phyloP scores from a whole-genome alignment of 2,888 invertebrate species.

The Cantharis rufa region DNA sequence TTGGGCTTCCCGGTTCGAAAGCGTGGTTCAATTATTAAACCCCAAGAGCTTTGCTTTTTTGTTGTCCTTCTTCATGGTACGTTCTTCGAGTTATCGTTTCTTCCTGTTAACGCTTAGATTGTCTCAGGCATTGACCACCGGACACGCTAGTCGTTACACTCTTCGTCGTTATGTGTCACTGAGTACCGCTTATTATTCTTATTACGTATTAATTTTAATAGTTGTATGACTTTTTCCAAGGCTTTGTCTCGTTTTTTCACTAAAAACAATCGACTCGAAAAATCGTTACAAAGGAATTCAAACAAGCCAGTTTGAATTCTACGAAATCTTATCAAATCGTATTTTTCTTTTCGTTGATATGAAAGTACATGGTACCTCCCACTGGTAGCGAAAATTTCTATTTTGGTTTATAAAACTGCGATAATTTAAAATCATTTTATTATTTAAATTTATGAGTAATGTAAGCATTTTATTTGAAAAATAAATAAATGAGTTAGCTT shows the following conservation, averaged over 20 bases:
- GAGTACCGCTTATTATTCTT: constrained; percentile 42
- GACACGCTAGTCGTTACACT: constrained; percentile 46
- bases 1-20: background rate
- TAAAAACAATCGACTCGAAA: background rate
- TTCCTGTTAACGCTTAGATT: constrained; percentile 48
- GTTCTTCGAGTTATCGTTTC: constrained; percentile 47
- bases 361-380: background rate
- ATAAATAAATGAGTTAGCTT: background rate
- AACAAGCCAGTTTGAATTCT: background rate
- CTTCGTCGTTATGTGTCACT: constrained; percentile 44
- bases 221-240: constrained; percentile 22
- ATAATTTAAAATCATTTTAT: background rate
- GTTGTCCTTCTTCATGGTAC: constrained; percentile 39
- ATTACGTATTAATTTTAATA: constrained; percentile 37
- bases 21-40: constrained; percentile 11
- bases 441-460: background rate
- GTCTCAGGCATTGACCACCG: constrained; percentile 50
- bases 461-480: background rate
- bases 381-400: background rate
- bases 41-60: background rate
- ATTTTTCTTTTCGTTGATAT: background rate
- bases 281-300: background rate
- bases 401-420: background rate
- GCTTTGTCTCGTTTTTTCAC: constrained; percentile 13
- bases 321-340: background rate